Evolutionary conservation across 2,797 vertebrate species (phyloP).

Genomic region (Acipenser oxyrinchus): DNA sequence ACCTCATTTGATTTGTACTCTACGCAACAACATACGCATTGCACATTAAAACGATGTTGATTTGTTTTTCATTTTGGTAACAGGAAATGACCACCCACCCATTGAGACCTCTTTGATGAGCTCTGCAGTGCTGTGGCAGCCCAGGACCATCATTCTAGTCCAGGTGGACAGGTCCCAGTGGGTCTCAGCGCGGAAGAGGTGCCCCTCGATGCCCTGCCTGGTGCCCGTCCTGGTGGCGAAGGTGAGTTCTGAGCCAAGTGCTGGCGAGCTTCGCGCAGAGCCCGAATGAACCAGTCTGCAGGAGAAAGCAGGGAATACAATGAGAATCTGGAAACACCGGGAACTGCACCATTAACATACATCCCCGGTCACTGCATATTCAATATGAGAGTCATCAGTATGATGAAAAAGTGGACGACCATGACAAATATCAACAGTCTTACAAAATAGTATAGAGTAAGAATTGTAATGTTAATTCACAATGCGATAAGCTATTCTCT

Average conservation of each 20-base stretch:
- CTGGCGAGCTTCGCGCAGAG: constrained; percentile 67
- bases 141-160: constrained; percentile 86
- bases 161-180: constrained; percentile 89
- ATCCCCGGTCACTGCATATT: too few species aligned
- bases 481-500: too few species aligned
- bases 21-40: too few species aligned
- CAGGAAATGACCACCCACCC: constrained; percentile 54
- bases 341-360: too few species aligned
- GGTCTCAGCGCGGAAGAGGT: constrained; percentile 85
- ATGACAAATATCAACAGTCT: too few species aligned
- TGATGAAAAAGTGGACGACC: too few species aligned
- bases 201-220: constrained; percentile 83
- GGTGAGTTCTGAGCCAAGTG: constrained; percentile 75
- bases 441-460: too few species aligned
- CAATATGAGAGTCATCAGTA: too few species aligned
- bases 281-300: constrained; percentile 85
- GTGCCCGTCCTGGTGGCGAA: constrained; percentile 88
- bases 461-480: too few species aligned
- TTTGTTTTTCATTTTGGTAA: neutral
- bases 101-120: constrained; percentile 88
- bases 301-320: neutral
- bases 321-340: too few species aligned
- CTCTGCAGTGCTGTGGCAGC: constrained; percentile 78
- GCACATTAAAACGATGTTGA: neutral
- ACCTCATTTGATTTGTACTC: neutral